A percentile compares a stretch with the other conserved stretches of the same genome.
Conservation (phyloP, 2,888 invertebrate species). For the Helobdella robusta region DNA sequence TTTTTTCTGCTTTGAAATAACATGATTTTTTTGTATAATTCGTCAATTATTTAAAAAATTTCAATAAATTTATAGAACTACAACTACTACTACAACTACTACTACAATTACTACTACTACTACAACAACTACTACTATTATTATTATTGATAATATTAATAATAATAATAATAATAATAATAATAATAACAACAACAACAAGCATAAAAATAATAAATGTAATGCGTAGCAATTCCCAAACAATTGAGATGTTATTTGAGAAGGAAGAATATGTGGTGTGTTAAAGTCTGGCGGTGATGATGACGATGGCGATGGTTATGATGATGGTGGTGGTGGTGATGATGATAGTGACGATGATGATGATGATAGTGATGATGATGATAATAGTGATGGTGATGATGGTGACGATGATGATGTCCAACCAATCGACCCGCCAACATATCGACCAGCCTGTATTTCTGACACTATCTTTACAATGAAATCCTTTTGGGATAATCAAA, state of each 20-base stretch:
- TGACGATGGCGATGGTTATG: background rate
- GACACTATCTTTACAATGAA: constrained; percentile 16
- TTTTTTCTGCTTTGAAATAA: background rate
- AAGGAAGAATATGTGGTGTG: too few relatives aligned
- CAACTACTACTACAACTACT: background rate
- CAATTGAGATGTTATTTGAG: too few relatives aligned
- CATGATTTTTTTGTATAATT: constrained; percentile 3
- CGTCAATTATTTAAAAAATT: background rate
- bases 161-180: constrained; percentile 1
- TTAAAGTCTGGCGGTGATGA: too few relatives aligned
- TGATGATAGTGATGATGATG: constrained; percentile 26
- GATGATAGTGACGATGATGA: constrained; percentile 27
- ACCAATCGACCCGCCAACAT: too few relatives aligned
- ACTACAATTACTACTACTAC: constrained; percentile 7
- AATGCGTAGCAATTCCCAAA: too few relatives aligned
- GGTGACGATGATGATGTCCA: constrained; percentile 17
- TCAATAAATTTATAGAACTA: background rate
- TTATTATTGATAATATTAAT: background rate
- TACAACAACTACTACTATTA: constrained; percentile 5
- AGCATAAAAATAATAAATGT: too few relatives aligned
- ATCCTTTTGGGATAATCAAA: constrained; percentile 15
- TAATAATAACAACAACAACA: too few relatives aligned
- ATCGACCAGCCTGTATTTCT: too few relatives aligned
- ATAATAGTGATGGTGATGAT: constrained; percentile 23
- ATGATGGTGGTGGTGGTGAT: constrained; percentile 1